phyloP scores from a whole-genome alignment of 2,888 invertebrate genomes.

The Gasteruption jaculator region DNA sequence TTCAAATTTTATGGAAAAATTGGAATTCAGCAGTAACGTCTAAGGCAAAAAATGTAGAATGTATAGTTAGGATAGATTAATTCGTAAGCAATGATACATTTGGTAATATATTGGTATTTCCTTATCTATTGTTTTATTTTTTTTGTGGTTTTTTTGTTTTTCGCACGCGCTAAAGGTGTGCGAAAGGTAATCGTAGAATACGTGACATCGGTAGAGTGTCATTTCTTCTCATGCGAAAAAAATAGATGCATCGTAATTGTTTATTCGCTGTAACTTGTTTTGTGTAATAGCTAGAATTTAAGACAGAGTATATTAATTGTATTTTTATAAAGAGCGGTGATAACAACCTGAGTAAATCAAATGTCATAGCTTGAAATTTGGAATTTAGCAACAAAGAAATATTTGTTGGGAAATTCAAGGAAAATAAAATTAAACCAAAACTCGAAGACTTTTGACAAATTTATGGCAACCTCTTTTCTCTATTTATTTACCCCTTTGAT shows the following conservation, averaged over 20 bases:
- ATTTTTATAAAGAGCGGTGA: no score
- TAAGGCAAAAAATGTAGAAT: no score
- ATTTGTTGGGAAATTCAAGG: no score
- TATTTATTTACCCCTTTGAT: conserved; percentile 9
- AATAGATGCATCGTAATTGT: not conserved
- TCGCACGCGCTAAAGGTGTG: no score
- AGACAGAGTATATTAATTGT: no score
- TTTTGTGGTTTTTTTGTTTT: no score
- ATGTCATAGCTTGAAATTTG: no score
- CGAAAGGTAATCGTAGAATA: no score
- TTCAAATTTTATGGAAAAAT: no score
- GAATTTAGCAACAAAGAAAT: conserved; percentile 24
- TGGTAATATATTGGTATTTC: conserved; percentile 5
- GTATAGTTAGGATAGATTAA: conserved; percentile 5
- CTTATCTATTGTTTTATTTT: not conserved
- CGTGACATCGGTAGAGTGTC: conserved; percentile 8
- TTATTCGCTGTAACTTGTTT: not conserved
- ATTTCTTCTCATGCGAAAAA: conserved; percentile 16
- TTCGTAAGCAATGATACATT: conserved; percentile 1
- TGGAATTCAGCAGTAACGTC: no score
- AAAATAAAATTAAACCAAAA: not conserved
- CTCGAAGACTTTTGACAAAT: not conserved
- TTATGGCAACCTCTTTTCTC: conserved; percentile 10
- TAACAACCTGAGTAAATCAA: no score
- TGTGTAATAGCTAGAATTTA: no score